Evolutionary conservation across 2,113 vertebrate genomes (phyloP).

Genomic region (Megaceryle maxima): DNA sequence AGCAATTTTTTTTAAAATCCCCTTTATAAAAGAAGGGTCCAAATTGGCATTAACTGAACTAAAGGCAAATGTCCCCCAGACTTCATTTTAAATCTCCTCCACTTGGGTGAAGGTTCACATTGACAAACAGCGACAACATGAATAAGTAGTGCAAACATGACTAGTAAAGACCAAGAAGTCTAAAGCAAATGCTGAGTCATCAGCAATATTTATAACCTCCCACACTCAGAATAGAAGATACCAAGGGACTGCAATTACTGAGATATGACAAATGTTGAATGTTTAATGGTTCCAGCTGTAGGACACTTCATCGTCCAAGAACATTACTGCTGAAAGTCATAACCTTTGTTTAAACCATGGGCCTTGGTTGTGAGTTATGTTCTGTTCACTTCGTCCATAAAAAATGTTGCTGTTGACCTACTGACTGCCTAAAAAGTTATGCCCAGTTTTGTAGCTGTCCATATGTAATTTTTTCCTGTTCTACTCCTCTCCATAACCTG

Average conservation of each 20-base stretch:
- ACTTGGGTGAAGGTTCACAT: background rate
- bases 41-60: background rate
- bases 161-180: background rate
- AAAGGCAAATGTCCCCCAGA: background rate
- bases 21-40: background rate
- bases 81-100: background rate
- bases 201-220: slow-evolving; percentile 49
- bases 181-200: slow-evolving; percentile 58
- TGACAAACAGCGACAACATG: background rate
- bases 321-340: background rate
- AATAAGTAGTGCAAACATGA: background rate
- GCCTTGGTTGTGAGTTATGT: background rate
- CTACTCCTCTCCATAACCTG: background rate
- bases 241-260: slow-evolving; percentile 32
- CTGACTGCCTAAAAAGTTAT: background rate
- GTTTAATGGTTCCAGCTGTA: slow-evolving; percentile 44
- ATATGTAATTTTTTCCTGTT: background rate
- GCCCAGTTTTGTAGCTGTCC: background rate
- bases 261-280: slow-evolving; percentile 40
- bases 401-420: background rate
- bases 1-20: background rate
- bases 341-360: background rate
- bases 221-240: slow-evolving; percentile 26
- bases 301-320: background rate
- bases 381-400: background rate